Evolutionary conservation across 2,797 vertebrate genomes (phyloP).

Genomic region (Gymnoscopelus microlampas): DNA sequence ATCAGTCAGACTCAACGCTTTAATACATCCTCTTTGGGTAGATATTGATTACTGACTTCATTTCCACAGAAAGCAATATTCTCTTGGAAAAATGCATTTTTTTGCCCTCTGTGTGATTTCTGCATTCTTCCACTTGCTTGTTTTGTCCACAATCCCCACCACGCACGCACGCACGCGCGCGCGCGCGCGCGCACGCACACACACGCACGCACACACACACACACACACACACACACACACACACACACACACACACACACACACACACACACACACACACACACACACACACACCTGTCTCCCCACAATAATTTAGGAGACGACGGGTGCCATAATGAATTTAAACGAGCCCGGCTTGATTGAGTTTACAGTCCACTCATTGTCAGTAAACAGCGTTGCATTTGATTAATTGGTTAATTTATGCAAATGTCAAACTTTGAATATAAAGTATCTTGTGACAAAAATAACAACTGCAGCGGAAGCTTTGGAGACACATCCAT

Average conservation of each 20-base stretch:
- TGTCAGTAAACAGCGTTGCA: conserved; percentile 66
- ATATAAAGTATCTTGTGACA: conserved; percentile 55
- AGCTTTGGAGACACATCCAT: conserved; percentile 13
- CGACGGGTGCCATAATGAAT: conserved; percentile 55
- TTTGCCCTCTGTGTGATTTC: conserved; percentile 45
- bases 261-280: no score
- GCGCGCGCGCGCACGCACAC: no score
- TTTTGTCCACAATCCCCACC: neutral
- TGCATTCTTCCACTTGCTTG: conserved; percentile 44
- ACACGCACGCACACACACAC: no score
- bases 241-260: no score
- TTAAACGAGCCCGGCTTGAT: conserved; percentile 54
- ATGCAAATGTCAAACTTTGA: conserved; percentile 69
- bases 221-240: no score
- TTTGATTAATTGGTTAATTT: conserved; percentile 67
- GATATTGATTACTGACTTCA: conserved; percentile 74
- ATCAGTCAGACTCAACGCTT: conserved; percentile 77
- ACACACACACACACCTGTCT: neutral
- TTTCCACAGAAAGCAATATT: conserved; percentile 66
- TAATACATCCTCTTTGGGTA: conserved; percentile 73
- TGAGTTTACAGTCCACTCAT: conserved; percentile 61
- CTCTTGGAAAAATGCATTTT: conserved; percentile 44
- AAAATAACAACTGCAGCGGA: conserved; percentile 26
- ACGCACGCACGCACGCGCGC: no score
- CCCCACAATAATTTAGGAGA: conserved; percentile 34